Percentiles rank a stretch among this genome's conserved stretches.
Conservation (phyloP, 2,797 vertebrate genomes). For the Oreochromis grahami region DNA sequence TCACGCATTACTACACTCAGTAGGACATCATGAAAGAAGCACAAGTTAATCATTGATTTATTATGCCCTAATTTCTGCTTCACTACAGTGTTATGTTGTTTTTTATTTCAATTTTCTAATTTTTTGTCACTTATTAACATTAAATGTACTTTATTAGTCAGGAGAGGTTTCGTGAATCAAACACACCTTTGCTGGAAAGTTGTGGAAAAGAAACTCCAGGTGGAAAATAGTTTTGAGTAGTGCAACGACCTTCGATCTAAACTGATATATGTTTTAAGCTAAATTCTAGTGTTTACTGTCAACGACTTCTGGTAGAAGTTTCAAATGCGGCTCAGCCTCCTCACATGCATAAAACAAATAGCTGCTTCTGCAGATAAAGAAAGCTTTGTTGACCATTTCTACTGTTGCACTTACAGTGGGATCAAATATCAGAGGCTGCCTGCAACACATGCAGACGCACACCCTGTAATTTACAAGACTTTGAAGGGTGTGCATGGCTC, state of each 20-base stretch:
- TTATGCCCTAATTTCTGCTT: not conserved
- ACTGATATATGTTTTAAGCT: not conserved
- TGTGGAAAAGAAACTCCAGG: not conserved
- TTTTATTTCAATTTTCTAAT: not conserved
- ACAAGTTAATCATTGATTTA: not conserved
- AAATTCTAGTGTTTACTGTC: not conserved
- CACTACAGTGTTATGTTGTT: not conserved
- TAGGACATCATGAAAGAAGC: not conserved
- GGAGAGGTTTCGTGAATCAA: not conserved
- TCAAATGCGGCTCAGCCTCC: rapidly evolving
- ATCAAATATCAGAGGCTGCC: not conserved
- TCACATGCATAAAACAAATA: not conserved
- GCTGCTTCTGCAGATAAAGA: not conserved
- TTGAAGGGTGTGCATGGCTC: not conserved
- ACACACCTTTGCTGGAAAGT: not conserved
- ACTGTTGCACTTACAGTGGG: not conserved
- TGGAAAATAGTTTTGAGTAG: not conserved
- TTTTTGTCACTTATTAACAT: not conserved
- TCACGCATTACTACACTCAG: not conserved
- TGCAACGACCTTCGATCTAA: rapidly evolving
- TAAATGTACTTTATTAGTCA: not conserved
- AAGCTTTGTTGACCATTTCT: not conserved
- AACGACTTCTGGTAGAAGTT: not conserved
- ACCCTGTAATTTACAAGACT: not conserved
- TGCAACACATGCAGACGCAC: not conserved